Conservation (phyloP, 2,113 vertebrate species). For the Merops nubicus region DNA sequence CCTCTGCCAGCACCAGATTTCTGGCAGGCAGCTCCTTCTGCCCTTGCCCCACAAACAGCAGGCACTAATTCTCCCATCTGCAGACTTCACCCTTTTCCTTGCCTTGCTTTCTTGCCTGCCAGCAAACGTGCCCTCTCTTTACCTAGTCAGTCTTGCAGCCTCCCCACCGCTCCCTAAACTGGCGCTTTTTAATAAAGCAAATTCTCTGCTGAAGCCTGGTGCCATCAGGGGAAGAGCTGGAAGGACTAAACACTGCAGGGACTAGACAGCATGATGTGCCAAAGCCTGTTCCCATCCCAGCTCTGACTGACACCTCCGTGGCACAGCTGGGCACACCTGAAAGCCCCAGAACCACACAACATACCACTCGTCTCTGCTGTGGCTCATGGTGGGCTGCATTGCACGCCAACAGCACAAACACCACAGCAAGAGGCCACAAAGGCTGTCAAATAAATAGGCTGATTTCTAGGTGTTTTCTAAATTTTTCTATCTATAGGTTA, state of each 20-base stretch:
- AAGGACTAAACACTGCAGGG: not conserved
- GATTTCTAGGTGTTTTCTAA: not conserved
- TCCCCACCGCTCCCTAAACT: not conserved
- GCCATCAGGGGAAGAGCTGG: not conserved
- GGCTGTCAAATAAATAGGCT: not conserved
- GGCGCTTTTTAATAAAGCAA: not conserved
- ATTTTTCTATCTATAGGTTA: not conserved
- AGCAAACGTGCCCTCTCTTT: constrained; percentile 33
- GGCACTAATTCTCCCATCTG: constrained; percentile 59
- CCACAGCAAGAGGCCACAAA: not conserved
- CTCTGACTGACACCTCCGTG: not conserved
- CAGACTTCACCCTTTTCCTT: constrained; percentile 44
- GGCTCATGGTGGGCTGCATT: not conserved
- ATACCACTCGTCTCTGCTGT: accelerated
- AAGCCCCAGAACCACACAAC: not conserved
- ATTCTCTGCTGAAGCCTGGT: not conserved
- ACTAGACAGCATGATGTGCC: accelerated
- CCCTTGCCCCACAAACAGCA: constrained; percentile 62
- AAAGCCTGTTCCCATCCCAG: not conserved
- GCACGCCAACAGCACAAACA: not conserved
- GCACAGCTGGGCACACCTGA: constrained; percentile 6
- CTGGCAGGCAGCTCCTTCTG: constrained; percentile 53
- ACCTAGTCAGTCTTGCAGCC: constrained; percentile 27
- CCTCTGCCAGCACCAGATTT: constrained; percentile 64
- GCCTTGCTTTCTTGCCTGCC: constrained; percentile 53